A percentile compares a stretch with the other conserved stretches of the same genome.
phyloP scores from a whole-genome alignment of 2,888 invertebrate genomes.

The Nysson spinosus region DNA sequence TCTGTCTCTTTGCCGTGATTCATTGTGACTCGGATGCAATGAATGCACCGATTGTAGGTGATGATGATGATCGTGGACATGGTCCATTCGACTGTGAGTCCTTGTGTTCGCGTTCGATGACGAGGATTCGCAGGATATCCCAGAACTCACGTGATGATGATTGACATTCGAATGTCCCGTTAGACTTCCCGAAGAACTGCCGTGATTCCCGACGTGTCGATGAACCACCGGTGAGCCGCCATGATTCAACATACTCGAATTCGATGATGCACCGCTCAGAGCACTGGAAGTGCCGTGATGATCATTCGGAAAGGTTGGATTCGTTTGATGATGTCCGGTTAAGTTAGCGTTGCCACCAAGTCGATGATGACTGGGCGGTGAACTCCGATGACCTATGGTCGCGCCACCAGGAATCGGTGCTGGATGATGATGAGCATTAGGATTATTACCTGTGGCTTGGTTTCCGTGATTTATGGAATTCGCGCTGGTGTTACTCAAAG shows the following conservation, averaged over 20 bases:
- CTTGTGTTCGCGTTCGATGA: conserved; percentile 68
- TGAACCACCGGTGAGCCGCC: conserved; percentile 62
- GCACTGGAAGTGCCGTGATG: conserved; percentile 61
- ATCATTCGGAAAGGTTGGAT: conserved; percentile 40
- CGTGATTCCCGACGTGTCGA: conserved; percentile 56
- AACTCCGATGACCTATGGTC: conserved; percentile 42
- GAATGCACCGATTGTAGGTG: conserved; percentile 60
- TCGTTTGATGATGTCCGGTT: conserved; percentile 44
- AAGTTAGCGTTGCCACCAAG: conserved; percentile 22
- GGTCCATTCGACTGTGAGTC: conserved; percentile 67
- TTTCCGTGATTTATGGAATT: conserved; percentile 34
- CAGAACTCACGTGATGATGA: conserved; percentile 68
- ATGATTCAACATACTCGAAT: conserved; percentile 66
- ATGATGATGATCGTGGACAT: conserved; percentile 67
- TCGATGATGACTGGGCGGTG: conserved; percentile 52
- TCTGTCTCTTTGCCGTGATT: conserved; percentile 59
- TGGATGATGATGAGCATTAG: conserved; percentile 48
- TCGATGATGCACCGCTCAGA: conserved; percentile 64
- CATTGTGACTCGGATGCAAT: conserved; percentile 50
- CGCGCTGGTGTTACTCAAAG: conserved; percentile 25
- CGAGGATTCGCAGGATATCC: conserved; percentile 70
- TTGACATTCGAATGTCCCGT: conserved; percentile 58
- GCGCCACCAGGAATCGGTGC: conserved; percentile 33
- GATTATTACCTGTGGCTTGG: conserved; percentile 21
- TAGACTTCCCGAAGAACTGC: conserved; percentile 65